A percentile compares a stretch with the other conserved stretches of the same genome.
Evolutionary conservation across 2,797 vertebrate species (phyloP).

Genomic region (Thamnophis elegans): DNA sequence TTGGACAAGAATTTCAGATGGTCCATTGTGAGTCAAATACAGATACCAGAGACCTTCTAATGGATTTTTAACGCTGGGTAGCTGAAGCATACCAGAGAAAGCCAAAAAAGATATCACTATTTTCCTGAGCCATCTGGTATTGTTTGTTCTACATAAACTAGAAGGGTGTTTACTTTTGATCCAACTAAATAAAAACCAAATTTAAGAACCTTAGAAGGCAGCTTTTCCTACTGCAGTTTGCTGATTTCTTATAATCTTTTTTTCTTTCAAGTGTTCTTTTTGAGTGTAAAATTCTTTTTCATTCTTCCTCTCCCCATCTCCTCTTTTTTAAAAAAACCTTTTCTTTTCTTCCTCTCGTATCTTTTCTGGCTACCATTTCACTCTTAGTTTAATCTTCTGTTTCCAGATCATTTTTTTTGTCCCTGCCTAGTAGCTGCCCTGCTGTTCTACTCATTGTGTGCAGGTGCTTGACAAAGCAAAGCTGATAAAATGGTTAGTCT

Average conservation of each 20-base stretch:
- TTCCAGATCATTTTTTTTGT: not conserved
- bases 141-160: not conserved
- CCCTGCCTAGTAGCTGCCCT: not conserved
- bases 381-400: not conserved
- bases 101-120: not conserved
- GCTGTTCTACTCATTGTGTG: not conserved
- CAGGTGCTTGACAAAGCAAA: constrained; percentile 5
- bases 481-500: not conserved
- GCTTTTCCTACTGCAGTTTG: not conserved
- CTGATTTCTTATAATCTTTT: not conserved
- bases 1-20: not conserved
- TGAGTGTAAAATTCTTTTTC: not conserved
- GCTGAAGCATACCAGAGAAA: not conserved
- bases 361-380: not conserved
- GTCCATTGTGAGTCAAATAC: not conserved
- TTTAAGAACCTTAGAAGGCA: not conserved
- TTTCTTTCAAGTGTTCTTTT: not conserved
- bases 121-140: not conserved
- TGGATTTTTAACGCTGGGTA: not conserved
- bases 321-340: not conserved
- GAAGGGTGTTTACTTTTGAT: not conserved
- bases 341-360: not conserved
- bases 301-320: not conserved
- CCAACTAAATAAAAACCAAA: not conserved
- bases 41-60: not conserved